Evolutionary conservation across 2,113 vertebrate species (phyloP), one percentile per base, ranked within the genome.

Genomic region (Siphamia tubifer): DNA sequence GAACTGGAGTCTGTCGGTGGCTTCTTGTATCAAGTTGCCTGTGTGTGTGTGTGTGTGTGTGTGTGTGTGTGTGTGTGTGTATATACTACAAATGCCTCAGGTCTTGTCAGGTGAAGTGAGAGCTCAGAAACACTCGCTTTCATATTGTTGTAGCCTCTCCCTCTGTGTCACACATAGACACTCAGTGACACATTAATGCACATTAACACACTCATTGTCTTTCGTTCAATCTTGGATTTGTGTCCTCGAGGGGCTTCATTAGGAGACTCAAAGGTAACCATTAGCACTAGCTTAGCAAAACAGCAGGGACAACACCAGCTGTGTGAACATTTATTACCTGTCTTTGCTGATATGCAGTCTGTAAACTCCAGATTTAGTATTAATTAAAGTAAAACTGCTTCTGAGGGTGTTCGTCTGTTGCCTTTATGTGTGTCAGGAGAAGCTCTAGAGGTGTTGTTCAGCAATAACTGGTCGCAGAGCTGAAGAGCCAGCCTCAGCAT

Each of bases 241-340:
- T 53, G 62, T 43, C 27, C 20, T 56, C 40, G 1, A 49, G 52
- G 60, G 63, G 62, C 61, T 43, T 78, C 13, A 74, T 79, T 74
- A 54, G 49, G 31, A 56, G 48, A 19, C 71, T 57, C 49, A 49
- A 34, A 74, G 43, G 63, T 57, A 57, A 61, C 64, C 17, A 20
- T 75, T 60, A 73, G 39, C 51, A 52, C 23, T 17, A 19, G 15
- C 53, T 35, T 53, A 62, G 28, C 32, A 68, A 63, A 74, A 56
- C 15, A 23, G 61, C 3, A 19, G 54, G n/a, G 39, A 63, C 30
- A 56, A n/a, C 38, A 68, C 28, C 61, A 82, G 68, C 68, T 81
- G 74, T 54, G 78, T n/a, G 31, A 20, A 55, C 58, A 40, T 49
- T 11, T 27, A 45, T 53, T 19, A 24, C 6, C 32, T 15, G 31